A percentile compares a stretch with the other conserved stretches of the same genome.
Conservation (phyloP, 2,888 invertebrate species). For the Leucozona laternaria region DNA sequence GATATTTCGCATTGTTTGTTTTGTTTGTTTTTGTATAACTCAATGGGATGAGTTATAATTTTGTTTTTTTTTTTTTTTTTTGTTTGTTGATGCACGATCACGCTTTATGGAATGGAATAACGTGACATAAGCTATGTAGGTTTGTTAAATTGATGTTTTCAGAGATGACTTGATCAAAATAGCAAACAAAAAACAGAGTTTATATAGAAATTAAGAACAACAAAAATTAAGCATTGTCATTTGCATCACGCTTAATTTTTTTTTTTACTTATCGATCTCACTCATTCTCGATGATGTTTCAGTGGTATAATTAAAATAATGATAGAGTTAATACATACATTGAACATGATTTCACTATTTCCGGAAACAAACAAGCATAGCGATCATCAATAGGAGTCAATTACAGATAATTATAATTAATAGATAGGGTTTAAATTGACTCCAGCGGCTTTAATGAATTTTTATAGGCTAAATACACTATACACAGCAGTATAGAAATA, state of each 20-base stretch:
- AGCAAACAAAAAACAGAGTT: conserved; percentile 25
- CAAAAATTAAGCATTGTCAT: conserved; percentile 39
- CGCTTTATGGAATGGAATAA: conserved; percentile 52
- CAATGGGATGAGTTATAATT: conserved; percentile 51
- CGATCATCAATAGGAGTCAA: background rate
- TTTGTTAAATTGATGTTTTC: conserved; percentile 48
- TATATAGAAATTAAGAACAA: background rate
- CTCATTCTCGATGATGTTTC: conserved; percentile 20
- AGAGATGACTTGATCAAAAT: conserved; percentile 35
- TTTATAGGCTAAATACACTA: too few species aligned
- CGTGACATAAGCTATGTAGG: conserved; percentile 48
- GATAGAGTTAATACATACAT: conserved; percentile 7
- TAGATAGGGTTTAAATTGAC: too few species aligned
- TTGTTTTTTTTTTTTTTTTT: background rate
- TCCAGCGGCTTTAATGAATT: too few species aligned
- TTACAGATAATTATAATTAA: conserved; percentile 4
- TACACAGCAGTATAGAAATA: too few species aligned
- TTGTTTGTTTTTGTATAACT: background rate
- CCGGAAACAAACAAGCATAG: background rate
- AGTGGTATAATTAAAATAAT: conserved; percentile 43
- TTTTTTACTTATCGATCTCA: conserved; percentile 34
- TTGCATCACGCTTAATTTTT: conserved; percentile 38
- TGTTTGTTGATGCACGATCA: conserved; percentile 52
- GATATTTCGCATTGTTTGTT: conserved; percentile 34
- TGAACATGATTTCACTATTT: background rate